Base-by-base conservation (phyloP, 1,140 invertebrate genomes). In the Bilobella aurantiaca region DNA sequence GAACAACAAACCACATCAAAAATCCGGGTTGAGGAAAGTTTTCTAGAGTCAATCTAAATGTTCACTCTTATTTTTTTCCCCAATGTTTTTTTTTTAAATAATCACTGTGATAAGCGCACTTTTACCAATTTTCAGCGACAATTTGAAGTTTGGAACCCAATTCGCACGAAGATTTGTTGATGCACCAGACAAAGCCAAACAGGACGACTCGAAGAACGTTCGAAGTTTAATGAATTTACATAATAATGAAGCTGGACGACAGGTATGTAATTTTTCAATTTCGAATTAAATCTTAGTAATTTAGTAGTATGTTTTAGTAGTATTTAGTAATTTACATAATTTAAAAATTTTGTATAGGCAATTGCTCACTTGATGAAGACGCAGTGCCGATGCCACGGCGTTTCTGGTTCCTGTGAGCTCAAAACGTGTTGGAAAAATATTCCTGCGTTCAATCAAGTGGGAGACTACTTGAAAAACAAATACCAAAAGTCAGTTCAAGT, bases 191-290 rank as follows among this genome's bases (percentile, higher is more conserved):
- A 75, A 74, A 59, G 71, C 77, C 25, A 73, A 74, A 34, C 73
- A 76, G 62, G 75, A 76, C 60, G 76, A 77, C 62, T 68, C 73
- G 3, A 71, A 76, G 67, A 79, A 79, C 72, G 77, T 81, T 21
- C 71, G 79, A 34, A 79, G 77, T 49, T 74, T 82, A 64, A 83
- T 86, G 81, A 85, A 86, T 76, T 76, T 85, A 3, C 85, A 86
- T 75, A 86, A 86, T 74, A 86, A 86, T 72, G 80, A 84, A 75
- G 84, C 83, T 30, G 85, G 85, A 23, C 73, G 84, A 73, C 78
- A 82, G 77, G 84, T 85, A 62, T n/a, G n/a, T n/a, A n/a, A n/a
- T n/a, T n/a, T n/a, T n/a, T n/a, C n/a, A n/a, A n/a, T n/a, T n/a
- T n/a, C n/a, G n/a, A n/a, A n/a, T n/a, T n/a, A n/a, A 62, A 59